Evolutionary conservation across 1,140 invertebrate genomes (phyloP).

Genomic region (Pseudomyrmex pallidus): DNA sequence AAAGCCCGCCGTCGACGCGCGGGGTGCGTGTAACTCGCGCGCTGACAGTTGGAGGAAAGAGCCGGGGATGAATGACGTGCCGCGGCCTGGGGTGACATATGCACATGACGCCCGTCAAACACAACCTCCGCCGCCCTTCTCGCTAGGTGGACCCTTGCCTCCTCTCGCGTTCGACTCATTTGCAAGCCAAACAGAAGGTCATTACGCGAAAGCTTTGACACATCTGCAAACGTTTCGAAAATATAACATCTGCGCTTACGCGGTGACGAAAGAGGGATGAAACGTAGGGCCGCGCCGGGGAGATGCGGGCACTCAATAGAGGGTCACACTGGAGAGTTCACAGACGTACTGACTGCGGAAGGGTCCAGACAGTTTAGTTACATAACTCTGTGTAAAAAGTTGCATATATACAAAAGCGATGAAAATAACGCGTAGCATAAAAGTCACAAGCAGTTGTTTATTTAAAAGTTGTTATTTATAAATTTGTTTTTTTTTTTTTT

Average conservation of each 20-base stretch:
- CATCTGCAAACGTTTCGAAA: constrained; percentile 59
- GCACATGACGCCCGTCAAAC: constrained; percentile 74
- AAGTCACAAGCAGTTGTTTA: no score
- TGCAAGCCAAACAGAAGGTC: constrained; percentile 71
- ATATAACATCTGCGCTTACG: constrained; percentile 47
- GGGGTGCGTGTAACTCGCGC: constrained; percentile 5
- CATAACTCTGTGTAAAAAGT: not conserved
- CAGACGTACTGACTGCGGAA: not conserved
- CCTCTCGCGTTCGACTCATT: constrained; percentile 56
- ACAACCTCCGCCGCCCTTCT: constrained; percentile 36
- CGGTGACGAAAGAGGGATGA: constrained; percentile 11
- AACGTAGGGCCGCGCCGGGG: no score
- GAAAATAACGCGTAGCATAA: no score
- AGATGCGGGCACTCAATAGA: constrained; percentile 13
- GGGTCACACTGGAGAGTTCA: not conserved
- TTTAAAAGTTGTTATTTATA: no score
- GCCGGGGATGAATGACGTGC: constrained; percentile 67
- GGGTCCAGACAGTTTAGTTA: not conserved
- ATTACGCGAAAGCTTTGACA: constrained; percentile 65
- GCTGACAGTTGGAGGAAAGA: constrained; percentile 66
- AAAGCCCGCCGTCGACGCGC: constrained; percentile 62
- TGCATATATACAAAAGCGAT: no score
- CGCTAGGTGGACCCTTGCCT: not conserved
- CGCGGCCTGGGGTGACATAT: constrained; percentile 65
- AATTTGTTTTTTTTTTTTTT: not conserved